Conservation (phyloP, 2,888 invertebrate genomes). For the Diaphora mendica region DNA sequence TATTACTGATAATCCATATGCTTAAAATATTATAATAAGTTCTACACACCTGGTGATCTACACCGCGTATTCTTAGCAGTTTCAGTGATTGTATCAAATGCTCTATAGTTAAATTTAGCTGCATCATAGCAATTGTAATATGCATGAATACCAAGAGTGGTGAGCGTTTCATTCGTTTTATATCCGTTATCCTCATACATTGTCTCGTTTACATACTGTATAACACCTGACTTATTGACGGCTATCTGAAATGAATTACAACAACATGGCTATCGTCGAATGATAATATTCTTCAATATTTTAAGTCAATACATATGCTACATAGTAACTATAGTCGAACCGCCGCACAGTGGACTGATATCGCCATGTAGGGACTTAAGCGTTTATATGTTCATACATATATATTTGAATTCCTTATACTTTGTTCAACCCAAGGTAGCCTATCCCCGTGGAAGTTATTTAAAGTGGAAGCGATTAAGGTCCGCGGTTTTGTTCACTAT, state of each 20-base stretch:
- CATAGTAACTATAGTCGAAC: no score
- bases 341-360: no score
- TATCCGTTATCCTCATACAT: slow-evolving; percentile 82
- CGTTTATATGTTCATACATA: no score
- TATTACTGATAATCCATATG: not conserved
- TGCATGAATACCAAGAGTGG: slow-evolving; percentile 35
- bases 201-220: slow-evolving; percentile 81
- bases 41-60: slow-evolving; percentile 65
- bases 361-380: no score
- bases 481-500: no score
- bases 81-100: slow-evolving; percentile 62
- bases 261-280: not conserved
- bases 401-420: no score
- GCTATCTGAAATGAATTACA: slow-evolving; percentile 51
- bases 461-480: no score
- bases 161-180: slow-evolving; percentile 60
- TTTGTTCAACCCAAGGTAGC: no score
- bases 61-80: slow-evolving; percentile 69
- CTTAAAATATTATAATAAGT: not conserved
- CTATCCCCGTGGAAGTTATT: no score
- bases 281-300: not conserved
- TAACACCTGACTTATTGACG: slow-evolving; percentile 76
- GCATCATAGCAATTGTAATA: slow-evolving; percentile 64
- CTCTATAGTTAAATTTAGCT: slow-evolving; percentile 59
- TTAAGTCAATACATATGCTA: not conserved